Conservation (phyloP, 2,888 invertebrate genomes). For the Ischnura elegans region DNA sequence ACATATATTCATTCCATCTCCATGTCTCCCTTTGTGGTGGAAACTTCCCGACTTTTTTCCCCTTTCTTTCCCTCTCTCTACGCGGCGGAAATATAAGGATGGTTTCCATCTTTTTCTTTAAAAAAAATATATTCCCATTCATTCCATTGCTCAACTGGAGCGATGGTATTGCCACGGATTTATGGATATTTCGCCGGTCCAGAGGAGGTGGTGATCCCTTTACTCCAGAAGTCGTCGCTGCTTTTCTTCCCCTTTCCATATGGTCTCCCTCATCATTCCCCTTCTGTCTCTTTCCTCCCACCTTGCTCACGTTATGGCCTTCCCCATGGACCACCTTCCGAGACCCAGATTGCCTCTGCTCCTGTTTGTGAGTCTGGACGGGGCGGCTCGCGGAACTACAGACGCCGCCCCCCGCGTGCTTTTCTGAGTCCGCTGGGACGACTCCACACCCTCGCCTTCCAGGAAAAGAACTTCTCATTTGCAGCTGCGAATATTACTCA, state of each 20-base stretch:
- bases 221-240: neutral
- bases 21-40: neutral
- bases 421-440: too few species aligned
- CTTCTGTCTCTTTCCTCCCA: neutral
- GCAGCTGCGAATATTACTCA: too few species aligned
- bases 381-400: neutral
- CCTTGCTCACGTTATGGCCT: neutral
- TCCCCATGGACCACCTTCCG: constrained; percentile 36
- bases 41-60: neutral
- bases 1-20: neutral
- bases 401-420: neutral
- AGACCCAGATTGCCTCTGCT: constrained; percentile 65
- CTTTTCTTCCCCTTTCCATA: too few species aligned
- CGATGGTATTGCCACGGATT: neutral
- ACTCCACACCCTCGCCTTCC: neutral
- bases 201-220: neutral
- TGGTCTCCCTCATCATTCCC: neutral
- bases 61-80: neutral
- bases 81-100: neutral
- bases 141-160: neutral
- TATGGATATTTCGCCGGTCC: neutral
- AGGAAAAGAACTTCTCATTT: too few species aligned
- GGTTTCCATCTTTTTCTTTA: neutral
- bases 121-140: neutral
- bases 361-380: constrained; percentile 13